These are phyloP conservation scores for Columba janthina DNA, from an alignment of 2,113 vertebrate species.

Conservation along the genomic window DNA sequence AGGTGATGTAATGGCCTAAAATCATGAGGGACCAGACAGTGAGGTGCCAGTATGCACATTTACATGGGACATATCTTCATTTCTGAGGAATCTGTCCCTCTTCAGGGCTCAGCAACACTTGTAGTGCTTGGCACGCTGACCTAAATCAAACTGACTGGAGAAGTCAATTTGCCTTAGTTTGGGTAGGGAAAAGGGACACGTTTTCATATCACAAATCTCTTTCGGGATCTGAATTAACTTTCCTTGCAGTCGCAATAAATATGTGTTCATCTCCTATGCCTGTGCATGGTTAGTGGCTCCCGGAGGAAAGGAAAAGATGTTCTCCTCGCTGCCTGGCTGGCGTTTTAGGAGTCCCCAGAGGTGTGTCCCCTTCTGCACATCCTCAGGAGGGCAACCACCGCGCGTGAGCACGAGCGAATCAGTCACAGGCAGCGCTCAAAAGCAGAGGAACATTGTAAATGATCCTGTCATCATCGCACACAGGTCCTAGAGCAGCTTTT, in stretches of 20 bases:
- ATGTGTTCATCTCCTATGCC: neutral
- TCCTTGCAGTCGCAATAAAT: neutral
- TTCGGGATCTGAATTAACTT: neutral
- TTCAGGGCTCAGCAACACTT: neutral
- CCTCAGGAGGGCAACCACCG: neutral
- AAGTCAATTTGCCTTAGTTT: slow-evolving; percentile 5
- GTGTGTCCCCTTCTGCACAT: neutral
- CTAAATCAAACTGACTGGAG: neutral
- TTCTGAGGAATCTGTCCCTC: neutral
- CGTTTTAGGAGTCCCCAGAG: slow-evolving; percentile 15
- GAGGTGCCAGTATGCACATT: neutral
- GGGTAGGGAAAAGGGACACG: neutral
- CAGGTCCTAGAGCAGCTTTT: neutral
- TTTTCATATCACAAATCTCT: neutral
- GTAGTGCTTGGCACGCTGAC: neutral
- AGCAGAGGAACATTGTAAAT: neutral
- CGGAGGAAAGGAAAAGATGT: neutral
- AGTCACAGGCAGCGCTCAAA: neutral
- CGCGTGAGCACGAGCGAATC: fast-evolving
- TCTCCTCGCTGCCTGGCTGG: neutral
- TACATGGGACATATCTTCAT: neutral
- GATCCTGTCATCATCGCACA: neutral
- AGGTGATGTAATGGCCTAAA: neutral
- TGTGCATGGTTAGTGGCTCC: neutral
- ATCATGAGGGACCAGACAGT: neutral